Conservation (phyloP, 2,797 vertebrate species). For the Falco cherrug region DNA sequence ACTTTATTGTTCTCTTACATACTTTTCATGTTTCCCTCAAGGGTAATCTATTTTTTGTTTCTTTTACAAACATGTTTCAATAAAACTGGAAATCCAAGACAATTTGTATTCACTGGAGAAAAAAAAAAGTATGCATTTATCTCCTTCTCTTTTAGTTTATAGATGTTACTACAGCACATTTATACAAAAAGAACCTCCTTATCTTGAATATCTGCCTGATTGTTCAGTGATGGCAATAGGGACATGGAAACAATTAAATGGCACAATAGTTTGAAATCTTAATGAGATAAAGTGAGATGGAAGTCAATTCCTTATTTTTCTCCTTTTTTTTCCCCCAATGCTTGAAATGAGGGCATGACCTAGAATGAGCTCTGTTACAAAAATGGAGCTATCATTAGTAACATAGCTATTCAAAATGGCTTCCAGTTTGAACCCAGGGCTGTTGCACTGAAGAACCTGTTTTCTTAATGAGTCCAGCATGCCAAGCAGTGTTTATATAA, state of each 20-base stretch:
- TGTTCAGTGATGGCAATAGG: background rate
- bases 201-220: background rate
- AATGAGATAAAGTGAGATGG: conserved; percentile 37
- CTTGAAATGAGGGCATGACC: conserved; percentile 64
- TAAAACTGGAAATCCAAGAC: conserved; percentile 12
- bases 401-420: conserved; percentile 58
- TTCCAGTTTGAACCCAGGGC: conserved; percentile 68
- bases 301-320: conserved; percentile 23
- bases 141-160: background rate
- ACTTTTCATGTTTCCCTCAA: background rate
- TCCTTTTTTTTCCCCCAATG: background rate
- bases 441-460: conserved; percentile 59
- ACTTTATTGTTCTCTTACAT: conserved; percentile 16
- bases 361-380: conserved; percentile 48
- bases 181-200: background rate
- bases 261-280: conserved; percentile 1
- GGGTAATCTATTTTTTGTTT: background rate
- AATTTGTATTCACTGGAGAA: background rate
- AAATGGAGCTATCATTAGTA: conserved; percentile 72
- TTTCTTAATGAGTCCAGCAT: conserved; percentile 69
- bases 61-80: conserved; percentile 27
- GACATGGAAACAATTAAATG: conserved; percentile 70
- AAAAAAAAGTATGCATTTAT: background rate
- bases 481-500: conserved; percentile 72
- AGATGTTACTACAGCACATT: background rate